Evolutionary conservation across 2,888 invertebrate genomes (phyloP).

Genomic region (Latheticus oryzae): DNA sequence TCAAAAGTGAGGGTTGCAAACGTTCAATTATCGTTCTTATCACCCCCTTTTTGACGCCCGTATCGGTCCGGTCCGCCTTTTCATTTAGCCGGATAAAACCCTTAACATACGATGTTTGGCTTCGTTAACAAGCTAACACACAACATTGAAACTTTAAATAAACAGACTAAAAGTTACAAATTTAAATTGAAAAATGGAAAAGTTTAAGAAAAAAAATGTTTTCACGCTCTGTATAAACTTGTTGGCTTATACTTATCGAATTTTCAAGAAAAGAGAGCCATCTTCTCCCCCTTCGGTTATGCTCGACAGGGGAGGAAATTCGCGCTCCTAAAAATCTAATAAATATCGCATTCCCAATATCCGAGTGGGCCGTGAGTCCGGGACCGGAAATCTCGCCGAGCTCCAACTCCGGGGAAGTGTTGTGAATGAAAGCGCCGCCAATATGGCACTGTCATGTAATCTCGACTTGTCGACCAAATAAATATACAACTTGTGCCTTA

Average conservation of each 20-base stretch:
- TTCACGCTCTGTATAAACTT: too few species aligned
- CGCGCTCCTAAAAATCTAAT: conserved; percentile 61
- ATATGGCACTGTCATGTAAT: conserved; percentile 61
- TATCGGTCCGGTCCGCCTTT: conserved; percentile 60
- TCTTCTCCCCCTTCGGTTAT: too few species aligned
- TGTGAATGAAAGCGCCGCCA: conserved; percentile 53
- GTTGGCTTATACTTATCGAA: too few species aligned
- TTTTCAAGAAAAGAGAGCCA: too few species aligned
- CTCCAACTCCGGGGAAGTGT: conserved; percentile 27
- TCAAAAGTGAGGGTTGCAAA: conserved; percentile 57
- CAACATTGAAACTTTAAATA: conserved; percentile 36
- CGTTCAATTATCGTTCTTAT: conserved; percentile 64
- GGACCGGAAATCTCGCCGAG: conserved; percentile 49
- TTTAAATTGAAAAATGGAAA: too few species aligned
- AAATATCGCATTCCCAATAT: conserved; percentile 64
- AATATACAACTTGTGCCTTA: conserved; percentile 41
- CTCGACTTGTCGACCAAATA: conserved; percentile 43
- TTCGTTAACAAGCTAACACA: conserved; percentile 48
- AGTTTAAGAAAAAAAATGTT: too few species aligned
- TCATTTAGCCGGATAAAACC: conserved; percentile 57
- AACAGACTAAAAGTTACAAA: conserved; percentile 40
- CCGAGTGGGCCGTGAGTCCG: conserved; percentile 52
- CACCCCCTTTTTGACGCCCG: conserved; percentile 61
- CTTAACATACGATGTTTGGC: conserved; percentile 51
- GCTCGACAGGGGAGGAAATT: conserved; percentile 54